Evolutionary conservation across 2,888 invertebrate genomes (phyloP).

Genomic region (Smittia sp.): DNA sequence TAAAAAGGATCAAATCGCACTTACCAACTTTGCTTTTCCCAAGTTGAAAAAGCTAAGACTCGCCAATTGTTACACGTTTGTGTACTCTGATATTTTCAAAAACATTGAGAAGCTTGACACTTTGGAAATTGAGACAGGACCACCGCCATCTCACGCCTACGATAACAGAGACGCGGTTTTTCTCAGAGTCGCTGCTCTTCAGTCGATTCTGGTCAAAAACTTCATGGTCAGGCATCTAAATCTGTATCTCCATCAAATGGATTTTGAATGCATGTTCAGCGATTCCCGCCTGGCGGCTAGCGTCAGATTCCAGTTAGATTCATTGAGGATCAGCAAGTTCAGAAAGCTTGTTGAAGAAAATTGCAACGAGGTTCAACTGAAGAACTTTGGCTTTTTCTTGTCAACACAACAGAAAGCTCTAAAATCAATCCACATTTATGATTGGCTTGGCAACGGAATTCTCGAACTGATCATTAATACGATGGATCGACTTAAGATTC

Average conservation of each 20-base stretch:
- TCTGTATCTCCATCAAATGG: background rate
- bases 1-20: background rate
- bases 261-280: slow-evolving; percentile 12
- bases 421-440: background rate
- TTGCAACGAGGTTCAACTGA: background rate
- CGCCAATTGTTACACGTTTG: background rate
- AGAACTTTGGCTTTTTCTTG: background rate
- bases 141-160: background rate
- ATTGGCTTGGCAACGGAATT: slow-evolving; percentile 19
- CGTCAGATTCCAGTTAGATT: background rate
- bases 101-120: background rate
- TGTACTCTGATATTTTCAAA: background rate
- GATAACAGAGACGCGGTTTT: background rate
- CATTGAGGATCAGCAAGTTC: background rate
- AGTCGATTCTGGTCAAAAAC: background rate
- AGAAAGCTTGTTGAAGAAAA: background rate
- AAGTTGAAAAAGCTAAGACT: background rate
- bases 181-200: background rate
- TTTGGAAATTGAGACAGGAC: background rate
- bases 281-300: background rate
- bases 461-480: background rate
- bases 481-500: background rate
- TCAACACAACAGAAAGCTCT: background rate
- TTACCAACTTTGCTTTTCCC: slow-evolving; percentile 1
- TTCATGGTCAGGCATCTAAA: background rate